These are phyloP conservation scores for Chondrilla cf. caribensis DNA, from an alignment of 37 sponge, comb jelly and placozoan species.

Conservation along the genomic window DNA sequence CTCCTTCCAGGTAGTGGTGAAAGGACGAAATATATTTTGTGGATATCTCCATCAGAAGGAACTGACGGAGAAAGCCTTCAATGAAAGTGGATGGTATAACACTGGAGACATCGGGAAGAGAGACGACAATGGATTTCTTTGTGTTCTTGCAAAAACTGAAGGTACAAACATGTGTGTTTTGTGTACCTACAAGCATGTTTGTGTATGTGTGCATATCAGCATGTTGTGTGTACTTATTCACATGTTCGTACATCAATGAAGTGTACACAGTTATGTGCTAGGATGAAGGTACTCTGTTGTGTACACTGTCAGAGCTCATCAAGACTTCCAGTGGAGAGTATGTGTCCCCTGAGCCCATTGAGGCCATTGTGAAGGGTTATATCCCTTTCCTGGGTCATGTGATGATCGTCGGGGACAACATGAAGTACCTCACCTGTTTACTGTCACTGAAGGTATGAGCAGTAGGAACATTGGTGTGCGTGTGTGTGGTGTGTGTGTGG, in stretches of 20 bases:
- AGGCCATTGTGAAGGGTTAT: conserved; percentile 57
- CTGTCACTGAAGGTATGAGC: conserved; percentile 69
- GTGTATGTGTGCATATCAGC: too few species aligned
- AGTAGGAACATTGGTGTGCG: neutral
- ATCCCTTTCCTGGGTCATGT: conserved; percentile 88
- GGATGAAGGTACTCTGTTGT: neutral
- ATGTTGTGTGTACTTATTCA: neutral
- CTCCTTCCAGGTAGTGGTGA: conserved; percentile 66
- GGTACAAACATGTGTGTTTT: too few species aligned
- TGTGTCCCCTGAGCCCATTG: conserved; percentile 79
- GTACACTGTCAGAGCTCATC: conserved; percentile 62
- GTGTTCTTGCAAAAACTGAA: conserved; percentile 23
- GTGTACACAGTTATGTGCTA: neutral
- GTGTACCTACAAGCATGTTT: too few species aligned
- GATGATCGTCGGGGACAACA: conserved; percentile 78
- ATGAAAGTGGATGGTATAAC: conserved; percentile 89
- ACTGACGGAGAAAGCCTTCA: conserved; percentile 75
- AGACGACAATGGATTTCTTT: conserved; percentile 48
- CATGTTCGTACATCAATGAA: neutral
- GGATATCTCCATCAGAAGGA: conserved; percentile 74
- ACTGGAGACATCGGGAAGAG: conserved; percentile 79
- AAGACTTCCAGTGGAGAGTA: conserved; percentile 92
- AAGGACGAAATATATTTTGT: conserved; percentile 87
- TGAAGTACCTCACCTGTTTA: conserved; percentile 74
- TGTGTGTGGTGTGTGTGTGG: too few species aligned